Base-by-base conservation (phyloP, 1,140 invertebrate genomes). In the Drosophila teissieri region DNA sequence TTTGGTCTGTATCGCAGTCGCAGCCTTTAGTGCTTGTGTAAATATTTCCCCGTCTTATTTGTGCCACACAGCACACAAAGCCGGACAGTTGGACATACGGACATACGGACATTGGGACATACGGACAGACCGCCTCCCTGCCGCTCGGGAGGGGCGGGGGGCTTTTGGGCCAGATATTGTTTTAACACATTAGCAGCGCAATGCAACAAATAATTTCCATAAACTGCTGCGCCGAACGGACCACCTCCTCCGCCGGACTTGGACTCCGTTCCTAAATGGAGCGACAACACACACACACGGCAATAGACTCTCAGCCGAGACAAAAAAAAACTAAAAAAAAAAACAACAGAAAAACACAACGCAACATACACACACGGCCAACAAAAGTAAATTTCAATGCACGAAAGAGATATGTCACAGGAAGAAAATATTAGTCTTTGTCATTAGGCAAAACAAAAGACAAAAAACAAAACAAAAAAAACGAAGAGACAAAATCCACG, bases 381-480 rank as follows among this genome's bases (percentile, higher is more conserved):
- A 64, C 51, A 64, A 73, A 75, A 74, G 75, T 72, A 83, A 83
- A 89, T 89, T 82, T 84, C 63, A 83, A 89, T 89, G 79, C 72
- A 82, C 57, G 70, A 77, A 75, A 70, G 78, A 89, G 84, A 89
- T 89, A 91, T 90, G 90, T 91, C 90, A 91, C 90, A 91, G 90
- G 90, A 91, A 91, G 90, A 91, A 90, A 91, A 91, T 91, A 91
- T 91, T 91, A 83, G 90, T 89, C 78, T 91, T 91, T 91, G 90
- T 91, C 80, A 91, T 91, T 91, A 91, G 84, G 84, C 76, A 84
- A 84, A 85, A 79, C 75, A 90, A 91, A 91, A 82, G 70, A 73
- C 70, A 73, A 57, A 58, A 74, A 62, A 65, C 40, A 45, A 64
- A 70, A 57, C 55, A 19, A 19, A 19, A 19, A 19, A 19, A 19